Percentiles rank a stretch among this genome's conserved stretches.
These are phyloP conservation scores for Noctua pronuba DNA, from an alignment of 2,888 invertebrate species.

Conservation along the genomic window DNA sequence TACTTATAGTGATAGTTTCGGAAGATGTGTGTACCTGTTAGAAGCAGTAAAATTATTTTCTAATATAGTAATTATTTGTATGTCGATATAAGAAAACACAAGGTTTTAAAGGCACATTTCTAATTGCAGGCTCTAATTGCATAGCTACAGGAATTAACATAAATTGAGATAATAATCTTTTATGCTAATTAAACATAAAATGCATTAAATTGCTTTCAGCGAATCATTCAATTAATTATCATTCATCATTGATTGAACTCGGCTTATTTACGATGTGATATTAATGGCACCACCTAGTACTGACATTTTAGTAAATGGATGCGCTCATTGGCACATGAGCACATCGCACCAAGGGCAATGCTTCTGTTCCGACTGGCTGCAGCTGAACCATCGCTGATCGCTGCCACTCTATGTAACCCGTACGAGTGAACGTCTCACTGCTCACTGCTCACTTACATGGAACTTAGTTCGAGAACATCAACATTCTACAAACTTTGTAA, in stretches of 20 bases:
- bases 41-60: neutral
- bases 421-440: slow-evolving; percentile 3
- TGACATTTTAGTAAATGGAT: slow-evolving; percentile 6
- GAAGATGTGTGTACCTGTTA: neutral
- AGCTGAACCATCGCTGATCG: too few species aligned
- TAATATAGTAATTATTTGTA: neutral
- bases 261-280: slow-evolving; percentile 19
- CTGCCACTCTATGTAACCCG: neutral
- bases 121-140: neutral
- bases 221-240: neutral
- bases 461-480: slow-evolving; percentile 8
- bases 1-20: neutral
- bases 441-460: neutral
- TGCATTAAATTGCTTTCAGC: neutral
- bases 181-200: neutral
- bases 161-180: neutral
- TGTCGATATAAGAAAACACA: neutral
- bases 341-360: slow-evolving; percentile 21
- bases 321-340: slow-evolving; percentile 45
- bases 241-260: slow-evolving; percentile 9
- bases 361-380: slow-evolving; percentile 22
- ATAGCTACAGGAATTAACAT: neutral
- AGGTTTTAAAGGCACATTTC: neutral
- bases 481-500: slow-evolving; percentile 11
- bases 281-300: neutral